Base-by-base conservation (phyloP, 2,113 vertebrate genomes). In the Cyanistes caeruleus region DNA sequence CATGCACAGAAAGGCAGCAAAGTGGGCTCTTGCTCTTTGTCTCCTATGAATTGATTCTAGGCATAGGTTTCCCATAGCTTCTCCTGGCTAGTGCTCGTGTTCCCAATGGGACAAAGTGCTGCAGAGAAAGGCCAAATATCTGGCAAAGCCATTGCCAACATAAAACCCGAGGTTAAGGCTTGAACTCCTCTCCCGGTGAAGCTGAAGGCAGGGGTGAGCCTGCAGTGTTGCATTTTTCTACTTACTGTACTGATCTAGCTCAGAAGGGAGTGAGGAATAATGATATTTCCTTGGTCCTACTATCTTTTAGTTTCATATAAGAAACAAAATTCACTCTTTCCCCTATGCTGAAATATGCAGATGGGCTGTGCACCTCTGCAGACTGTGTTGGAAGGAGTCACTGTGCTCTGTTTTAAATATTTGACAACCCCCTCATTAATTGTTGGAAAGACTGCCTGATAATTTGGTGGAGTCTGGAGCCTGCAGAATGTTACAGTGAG, bases 401-500 rank as follows among this genome's bases (percentile, higher is more conserved):
- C 58, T 88, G 68, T 76, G 56, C 55, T 93, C 76, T 90, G 68
- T 94, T 95, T 88, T 89, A 74, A 94, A 85, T 64, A 72, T 67
- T 91, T 64, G 58, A 73, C 76, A 95, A 44, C 85, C 65, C 41
- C 20, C 76, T 89, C 76, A 52, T 92, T 93, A 92, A 51, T 74
- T 95, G 84, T 76, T 68, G 41, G 93, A 94, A 93, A 87, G 82
- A 68, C 60, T 84, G 49, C 63, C 55, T 31, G 13, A 76, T 72
- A 79, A 93, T 16, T 41, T 5, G 10, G 39, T 15, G 11, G 56
- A 89, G 65, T 44, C 46, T 78, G 79, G 44, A 86, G 79, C 60
- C 91, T 95, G 91, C 76, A 91, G 84, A 95, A 87, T 92, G 84
- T 95, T 76, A 90, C 85, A 48, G 41, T 75, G 76, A 92, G 72